Evolutionary conservation across 1,140 invertebrate species (phyloP).

Genomic region (Sinonovacula constricta): DNA sequence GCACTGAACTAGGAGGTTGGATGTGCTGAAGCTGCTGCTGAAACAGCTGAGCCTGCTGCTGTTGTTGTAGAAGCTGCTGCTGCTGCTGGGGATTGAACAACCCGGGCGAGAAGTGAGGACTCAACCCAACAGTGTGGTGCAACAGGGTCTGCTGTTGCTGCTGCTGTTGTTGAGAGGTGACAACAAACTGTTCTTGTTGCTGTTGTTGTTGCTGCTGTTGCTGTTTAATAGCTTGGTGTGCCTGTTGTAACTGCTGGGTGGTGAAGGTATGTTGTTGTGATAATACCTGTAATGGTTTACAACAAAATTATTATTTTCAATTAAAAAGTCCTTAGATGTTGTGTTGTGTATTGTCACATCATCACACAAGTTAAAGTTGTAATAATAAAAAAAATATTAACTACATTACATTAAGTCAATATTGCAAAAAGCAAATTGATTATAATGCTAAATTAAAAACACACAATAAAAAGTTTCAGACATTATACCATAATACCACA

Average conservation of each 20-base stretch:
- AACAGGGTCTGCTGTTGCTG: constrained; percentile 39
- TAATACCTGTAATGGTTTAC: constrained; percentile 19
- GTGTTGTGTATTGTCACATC: no score
- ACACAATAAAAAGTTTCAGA: no score
- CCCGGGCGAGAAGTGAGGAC: constrained; percentile 51
- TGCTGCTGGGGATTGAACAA: constrained; percentile 68
- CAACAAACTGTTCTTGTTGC: no score
- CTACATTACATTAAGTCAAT: no score
- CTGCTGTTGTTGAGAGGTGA: constrained; percentile 38
- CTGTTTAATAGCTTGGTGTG: constrained; percentile 49
- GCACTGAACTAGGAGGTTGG: constrained; percentile 55
- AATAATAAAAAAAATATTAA: no score
- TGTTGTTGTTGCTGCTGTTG: constrained; percentile 48
- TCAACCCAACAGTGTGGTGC: constrained; percentile 30
- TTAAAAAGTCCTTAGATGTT: no score
- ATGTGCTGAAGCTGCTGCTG: constrained; percentile 71
- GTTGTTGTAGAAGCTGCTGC: constrained; percentile 71
- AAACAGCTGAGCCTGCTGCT: constrained; percentile 77
- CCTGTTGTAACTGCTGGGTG: constrained; percentile 41
- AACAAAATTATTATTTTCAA: no score
- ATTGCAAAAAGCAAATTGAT: no score
- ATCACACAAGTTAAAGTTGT: no score
- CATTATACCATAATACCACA: no score
- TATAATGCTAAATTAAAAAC: no score
- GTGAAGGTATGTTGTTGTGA: constrained; percentile 53